Conservation (phyloP, 2,797 vertebrate species). For the Mus caroli region DNA sequence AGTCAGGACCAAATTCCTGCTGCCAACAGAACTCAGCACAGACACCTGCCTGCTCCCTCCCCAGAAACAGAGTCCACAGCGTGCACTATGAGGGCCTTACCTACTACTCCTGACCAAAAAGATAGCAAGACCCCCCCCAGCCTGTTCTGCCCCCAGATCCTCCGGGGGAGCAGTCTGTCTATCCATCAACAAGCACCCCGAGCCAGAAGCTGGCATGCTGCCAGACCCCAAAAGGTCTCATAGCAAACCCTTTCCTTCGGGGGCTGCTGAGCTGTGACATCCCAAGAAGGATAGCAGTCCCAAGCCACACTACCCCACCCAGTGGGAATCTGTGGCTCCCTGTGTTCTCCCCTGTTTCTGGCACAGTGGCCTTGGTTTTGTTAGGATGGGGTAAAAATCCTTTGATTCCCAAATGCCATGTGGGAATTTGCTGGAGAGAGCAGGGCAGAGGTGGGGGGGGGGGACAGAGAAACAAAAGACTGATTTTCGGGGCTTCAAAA, state of each 20-base stretch:
- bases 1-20: not conserved
- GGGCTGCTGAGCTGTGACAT: not conserved
- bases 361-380: not conserved
- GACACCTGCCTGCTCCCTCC: not conserved
- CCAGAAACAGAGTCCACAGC: not conserved
- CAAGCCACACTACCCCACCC: not conserved
- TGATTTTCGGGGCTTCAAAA: constrained; percentile 73
- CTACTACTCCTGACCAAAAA: not conserved
- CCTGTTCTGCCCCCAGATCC: accelerated
- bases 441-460: not conserved
- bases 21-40: not conserved
- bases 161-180: not conserved
- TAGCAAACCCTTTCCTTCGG: not conserved
- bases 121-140: not conserved
- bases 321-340: not conserved
- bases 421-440: constrained; percentile 65
- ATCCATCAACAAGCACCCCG: not conserved
- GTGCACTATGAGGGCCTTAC: too few species aligned
- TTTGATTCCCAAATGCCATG: constrained; percentile 70
- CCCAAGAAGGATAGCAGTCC: not conserved
- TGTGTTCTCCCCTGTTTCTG: not conserved
- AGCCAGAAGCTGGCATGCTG: not conserved
- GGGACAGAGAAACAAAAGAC: constrained; percentile 69
- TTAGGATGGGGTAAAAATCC: constrained; percentile 48
- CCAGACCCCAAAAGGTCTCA: not conserved